Evolutionary conservation across 2,888 invertebrate species (phyloP).

Genomic region (Callyntrura sp.): DNA sequence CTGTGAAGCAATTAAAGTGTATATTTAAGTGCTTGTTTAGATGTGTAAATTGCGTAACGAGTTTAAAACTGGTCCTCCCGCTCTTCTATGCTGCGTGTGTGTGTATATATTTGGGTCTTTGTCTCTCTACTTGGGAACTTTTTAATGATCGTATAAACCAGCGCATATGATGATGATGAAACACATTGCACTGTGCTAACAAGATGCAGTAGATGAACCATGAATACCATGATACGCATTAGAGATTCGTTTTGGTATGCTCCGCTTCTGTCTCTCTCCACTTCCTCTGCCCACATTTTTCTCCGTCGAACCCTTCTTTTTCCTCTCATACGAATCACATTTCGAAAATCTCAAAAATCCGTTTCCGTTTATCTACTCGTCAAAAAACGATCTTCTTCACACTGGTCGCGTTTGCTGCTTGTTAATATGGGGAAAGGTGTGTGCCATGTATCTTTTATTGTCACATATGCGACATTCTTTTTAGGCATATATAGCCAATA

Average conservation of each 20-base stretch:
- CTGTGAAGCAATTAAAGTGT: no score
- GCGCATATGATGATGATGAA: slow-evolving; percentile 27
- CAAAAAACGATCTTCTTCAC: slow-evolving; percentile 50
- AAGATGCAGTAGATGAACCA: slow-evolving; percentile 50
- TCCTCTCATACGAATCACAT: slow-evolving; percentile 48
- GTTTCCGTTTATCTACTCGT: slow-evolving; percentile 67
- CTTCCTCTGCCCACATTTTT: neutral
- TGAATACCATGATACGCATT: slow-evolving; percentile 49
- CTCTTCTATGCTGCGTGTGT: no score
- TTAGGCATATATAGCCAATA: slow-evolving; percentile 52
- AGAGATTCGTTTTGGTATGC: slow-evolving; percentile 5
- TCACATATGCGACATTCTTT: slow-evolving; percentile 59
- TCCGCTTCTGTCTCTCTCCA: neutral
- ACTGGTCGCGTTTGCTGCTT: neutral
- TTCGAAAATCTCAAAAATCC: slow-evolving; percentile 50
- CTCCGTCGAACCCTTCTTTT: slow-evolving; percentile 26
- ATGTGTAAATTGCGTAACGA: no score
- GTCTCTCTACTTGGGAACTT: neutral
- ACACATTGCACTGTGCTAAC: slow-evolving; percentile 28
- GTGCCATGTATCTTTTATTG: slow-evolving; percentile 44
- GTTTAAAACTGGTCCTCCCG: no score
- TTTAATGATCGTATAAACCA: slow-evolving; percentile 38
- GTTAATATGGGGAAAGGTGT: slow-evolving; percentile 18
- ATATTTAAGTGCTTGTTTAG: no score
- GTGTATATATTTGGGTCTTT: neutral